Evolutionary conservation across 2,888 invertebrate genomes (phyloP).

Genomic region (Carabus problematicus): DNA sequence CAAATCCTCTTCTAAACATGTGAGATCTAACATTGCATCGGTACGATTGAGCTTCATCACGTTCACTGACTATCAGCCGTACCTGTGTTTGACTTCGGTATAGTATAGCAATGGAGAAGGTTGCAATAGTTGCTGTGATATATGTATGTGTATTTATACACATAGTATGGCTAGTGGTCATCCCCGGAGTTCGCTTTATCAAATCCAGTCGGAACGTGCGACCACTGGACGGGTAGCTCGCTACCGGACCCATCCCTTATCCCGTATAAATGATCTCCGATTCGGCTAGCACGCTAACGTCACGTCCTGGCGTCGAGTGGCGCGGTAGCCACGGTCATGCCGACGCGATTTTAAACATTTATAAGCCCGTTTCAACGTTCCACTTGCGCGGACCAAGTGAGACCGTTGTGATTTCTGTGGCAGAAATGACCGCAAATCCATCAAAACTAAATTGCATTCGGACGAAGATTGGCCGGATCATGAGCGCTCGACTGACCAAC

Average conservation of each 20-base stretch:
- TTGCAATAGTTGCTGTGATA: no score
- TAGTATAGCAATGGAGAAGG: no score
- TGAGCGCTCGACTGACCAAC: conserved; percentile 13
- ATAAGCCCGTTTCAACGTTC: conserved; percentile 21
- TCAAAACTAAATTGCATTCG: conserved; percentile 36
- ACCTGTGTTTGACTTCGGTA: no score
- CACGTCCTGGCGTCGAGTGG: conserved; percentile 11
- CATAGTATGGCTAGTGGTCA: neutral
- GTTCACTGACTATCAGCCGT: no score
- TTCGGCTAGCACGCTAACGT: conserved; percentile 9
- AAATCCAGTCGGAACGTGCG: conserved; percentile 24
- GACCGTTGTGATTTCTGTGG: conserved; percentile 20
- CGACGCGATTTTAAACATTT: conserved; percentile 40
- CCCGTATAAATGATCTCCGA: conserved; percentile 7
- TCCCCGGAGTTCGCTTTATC: conserved; percentile 34
- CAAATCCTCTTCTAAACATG: no score
- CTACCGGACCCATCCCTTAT: conserved; percentile 14
- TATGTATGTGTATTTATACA: no score
- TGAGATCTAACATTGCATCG: no score
- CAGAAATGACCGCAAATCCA: conserved; percentile 28
- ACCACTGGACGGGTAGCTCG: neutral
- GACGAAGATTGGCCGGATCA: conserved; percentile 30
- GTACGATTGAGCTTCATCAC: no score
- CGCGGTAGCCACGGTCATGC: neutral
- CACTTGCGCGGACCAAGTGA: conserved; percentile 1